Conservation (phyloP, 2,797 vertebrate species). For the Alauda arvensis region DNA sequence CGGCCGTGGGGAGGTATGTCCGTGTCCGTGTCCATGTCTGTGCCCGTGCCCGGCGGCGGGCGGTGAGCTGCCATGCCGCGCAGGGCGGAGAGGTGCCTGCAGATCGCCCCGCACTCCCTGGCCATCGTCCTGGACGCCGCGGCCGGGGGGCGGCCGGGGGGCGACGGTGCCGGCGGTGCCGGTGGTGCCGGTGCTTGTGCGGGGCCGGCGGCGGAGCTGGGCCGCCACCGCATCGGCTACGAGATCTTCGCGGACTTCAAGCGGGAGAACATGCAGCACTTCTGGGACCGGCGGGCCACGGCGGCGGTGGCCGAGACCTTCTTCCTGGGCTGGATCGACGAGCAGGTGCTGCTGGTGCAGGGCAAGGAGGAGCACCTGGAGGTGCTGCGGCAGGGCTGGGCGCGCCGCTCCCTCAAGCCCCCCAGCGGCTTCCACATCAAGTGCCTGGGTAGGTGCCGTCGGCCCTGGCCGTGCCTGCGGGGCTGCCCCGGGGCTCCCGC, state of each 20-base stretch:
- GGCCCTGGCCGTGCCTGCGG: neutral
- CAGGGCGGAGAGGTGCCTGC: slow-evolving; percentile 85
- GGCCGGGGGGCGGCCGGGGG: neutral
- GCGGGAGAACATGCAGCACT: slow-evolving; percentile 90
- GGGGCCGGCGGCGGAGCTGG: slow-evolving; percentile 58
- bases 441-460: slow-evolving; percentile 85
- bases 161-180: neutral
- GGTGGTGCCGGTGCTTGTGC: neutral
- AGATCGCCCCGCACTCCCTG: slow-evolving; percentile 94
- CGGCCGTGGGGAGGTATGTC: neutral
- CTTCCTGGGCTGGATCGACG: slow-evolving; percentile 96
- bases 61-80: slow-evolving; percentile 25
- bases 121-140: slow-evolving; percentile 86
- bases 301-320: slow-evolving; percentile 90
- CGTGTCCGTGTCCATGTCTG: rapidly evolving
- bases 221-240: slow-evolving; percentile 89
- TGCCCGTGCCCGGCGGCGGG: neutral
- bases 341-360: slow-evolving; percentile 92
- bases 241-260: slow-evolving; percentile 97
- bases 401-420: slow-evolving; percentile 87
- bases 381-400: slow-evolving; percentile 92
- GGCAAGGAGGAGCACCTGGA: slow-evolving; percentile 94
- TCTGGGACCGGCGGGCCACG: slow-evolving; percentile 90
- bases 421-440: slow-evolving; percentile 92
- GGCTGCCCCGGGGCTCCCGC: neutral